phyloP scores from a whole-genome alignment of 1,140 invertebrate species.

The Euschistus heros region DNA sequence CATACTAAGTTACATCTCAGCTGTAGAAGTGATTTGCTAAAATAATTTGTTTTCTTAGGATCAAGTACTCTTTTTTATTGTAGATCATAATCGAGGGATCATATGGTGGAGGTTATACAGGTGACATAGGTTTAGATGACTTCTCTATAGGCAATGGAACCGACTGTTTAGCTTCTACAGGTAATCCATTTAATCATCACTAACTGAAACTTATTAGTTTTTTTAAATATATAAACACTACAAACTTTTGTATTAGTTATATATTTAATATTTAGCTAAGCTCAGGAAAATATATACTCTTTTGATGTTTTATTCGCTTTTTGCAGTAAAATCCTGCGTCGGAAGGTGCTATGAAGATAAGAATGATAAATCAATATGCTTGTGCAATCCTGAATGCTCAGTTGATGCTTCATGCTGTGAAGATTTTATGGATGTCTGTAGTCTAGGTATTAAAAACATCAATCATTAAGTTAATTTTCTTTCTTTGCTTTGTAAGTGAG shows the following conservation, averaged over 20 bases:
- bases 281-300: too few species aligned
- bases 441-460: conserved; percentile 33
- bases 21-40: too few species aligned
- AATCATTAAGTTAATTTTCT: too few species aligned
- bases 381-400: conserved; percentile 38
- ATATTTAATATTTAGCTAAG: too few species aligned
- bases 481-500: too few species aligned
- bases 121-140: conserved; percentile 67
- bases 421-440: conserved; percentile 38
- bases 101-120: conserved; percentile 49
- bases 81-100: conserved; percentile 62
- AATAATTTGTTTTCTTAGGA: too few species aligned
- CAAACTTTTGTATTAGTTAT: too few species aligned
- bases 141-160: conserved; percentile 46
- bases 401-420: conserved; percentile 38
- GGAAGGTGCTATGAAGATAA: neutral
- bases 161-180: neutral
- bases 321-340: neutral
- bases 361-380: conserved; percentile 31
- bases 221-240: too few species aligned
- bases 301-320: neutral
- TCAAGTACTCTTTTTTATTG: conserved; percentile 23
- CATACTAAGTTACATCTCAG: too few species aligned
- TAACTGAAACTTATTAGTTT: too few species aligned
- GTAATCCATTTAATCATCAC: too few species aligned